These are phyloP conservation scores for Tinea trinotella DNA, from an alignment of 2,888 invertebrate genomes.

Conservation along the genomic window DNA sequence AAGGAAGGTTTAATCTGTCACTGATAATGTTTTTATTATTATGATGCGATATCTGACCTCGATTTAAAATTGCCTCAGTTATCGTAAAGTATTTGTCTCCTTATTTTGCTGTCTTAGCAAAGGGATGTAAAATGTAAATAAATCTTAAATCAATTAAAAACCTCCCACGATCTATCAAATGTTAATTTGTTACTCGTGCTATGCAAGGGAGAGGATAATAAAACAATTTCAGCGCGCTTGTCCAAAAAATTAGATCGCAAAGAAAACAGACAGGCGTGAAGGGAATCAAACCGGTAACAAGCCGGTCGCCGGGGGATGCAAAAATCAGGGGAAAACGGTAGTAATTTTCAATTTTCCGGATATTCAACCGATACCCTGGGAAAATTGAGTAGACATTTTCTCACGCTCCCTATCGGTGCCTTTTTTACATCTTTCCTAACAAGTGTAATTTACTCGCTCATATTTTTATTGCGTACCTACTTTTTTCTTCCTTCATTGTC, in stretches of 20 bases:
- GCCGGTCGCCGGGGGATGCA: conserved; percentile 9
- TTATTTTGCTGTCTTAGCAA: too few relatives aligned
- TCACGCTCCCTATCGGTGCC: neutral
- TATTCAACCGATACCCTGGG: conserved; percentile 20
- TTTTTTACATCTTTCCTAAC: neutral
- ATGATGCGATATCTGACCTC: too few relatives aligned
- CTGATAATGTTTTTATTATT: too few relatives aligned
- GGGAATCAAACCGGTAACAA: conserved; percentile 20
- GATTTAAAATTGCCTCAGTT: too few relatives aligned
- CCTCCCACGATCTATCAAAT: neutral
- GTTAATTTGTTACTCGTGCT: conserved; percentile 34
- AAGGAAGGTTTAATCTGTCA: too few relatives aligned
- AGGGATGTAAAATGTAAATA: neutral
- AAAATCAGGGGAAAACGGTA: conserved; percentile 14
- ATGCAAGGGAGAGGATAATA: conserved; percentile 39
- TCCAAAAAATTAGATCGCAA: conserved; percentile 21
- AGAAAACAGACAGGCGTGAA: conserved; percentile 22
- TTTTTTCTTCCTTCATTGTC: too few relatives aligned
- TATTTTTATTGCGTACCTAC: too few relatives aligned
- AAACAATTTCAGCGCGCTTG: conserved; percentile 23
- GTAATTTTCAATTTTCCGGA: conserved; percentile 21
- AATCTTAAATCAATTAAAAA: neutral
- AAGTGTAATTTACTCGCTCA: too few relatives aligned
- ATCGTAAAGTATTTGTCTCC: too few relatives aligned
- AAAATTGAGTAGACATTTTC: conserved; percentile 15